A percentile compares a stretch with the other conserved stretches of the same genome.
Evolutionary conservation across 2,113 vertebrate species (phyloP).

Genomic region (Pithys albifrons): DNA sequence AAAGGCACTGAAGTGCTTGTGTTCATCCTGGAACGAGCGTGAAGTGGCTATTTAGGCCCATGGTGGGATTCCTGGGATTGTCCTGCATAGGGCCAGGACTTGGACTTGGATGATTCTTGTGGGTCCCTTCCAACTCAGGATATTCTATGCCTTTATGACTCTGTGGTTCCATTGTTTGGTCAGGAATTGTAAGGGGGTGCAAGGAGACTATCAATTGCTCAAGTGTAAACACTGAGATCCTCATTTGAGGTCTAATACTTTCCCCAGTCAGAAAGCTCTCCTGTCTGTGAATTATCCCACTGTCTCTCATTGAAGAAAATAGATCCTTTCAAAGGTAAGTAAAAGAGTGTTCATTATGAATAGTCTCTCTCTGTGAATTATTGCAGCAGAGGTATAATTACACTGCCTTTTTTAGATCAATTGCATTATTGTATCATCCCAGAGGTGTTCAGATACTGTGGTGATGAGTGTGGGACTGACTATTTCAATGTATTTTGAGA

Average conservation of each 20-base stretch:
- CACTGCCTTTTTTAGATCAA: slow-evolving; percentile 16
- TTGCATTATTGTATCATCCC: slow-evolving; percentile 39
- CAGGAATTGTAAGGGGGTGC: background rate
- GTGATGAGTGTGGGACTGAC: slow-evolving; percentile 3
- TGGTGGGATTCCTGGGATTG: background rate
- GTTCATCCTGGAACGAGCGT: background rate
- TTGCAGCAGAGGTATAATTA: slow-evolving; percentile 42
- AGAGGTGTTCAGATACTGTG: slow-evolving; percentile 27
- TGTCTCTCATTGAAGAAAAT: slow-evolving; percentile 13
- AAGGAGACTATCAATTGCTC: background rate
- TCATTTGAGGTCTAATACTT: background rate
- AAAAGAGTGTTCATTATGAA: background rate
- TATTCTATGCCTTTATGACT: rapidly evolving
- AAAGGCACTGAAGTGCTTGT: background rate
- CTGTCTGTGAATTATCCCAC: slow-evolving; percentile 1
- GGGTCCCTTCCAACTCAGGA: background rate
- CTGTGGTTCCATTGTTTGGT: background rate
- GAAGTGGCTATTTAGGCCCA: background rate
- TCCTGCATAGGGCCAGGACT: background rate
- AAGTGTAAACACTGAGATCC: background rate
- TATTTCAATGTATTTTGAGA: slow-evolving; percentile 1
- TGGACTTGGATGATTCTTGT: background rate
- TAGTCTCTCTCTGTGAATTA: slow-evolving; percentile 3
- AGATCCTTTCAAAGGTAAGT: slow-evolving; percentile 24
- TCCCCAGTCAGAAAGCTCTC: background rate